Conservation (phyloP, 1,140 invertebrate genomes). For the Ephestia elutella region DNA sequence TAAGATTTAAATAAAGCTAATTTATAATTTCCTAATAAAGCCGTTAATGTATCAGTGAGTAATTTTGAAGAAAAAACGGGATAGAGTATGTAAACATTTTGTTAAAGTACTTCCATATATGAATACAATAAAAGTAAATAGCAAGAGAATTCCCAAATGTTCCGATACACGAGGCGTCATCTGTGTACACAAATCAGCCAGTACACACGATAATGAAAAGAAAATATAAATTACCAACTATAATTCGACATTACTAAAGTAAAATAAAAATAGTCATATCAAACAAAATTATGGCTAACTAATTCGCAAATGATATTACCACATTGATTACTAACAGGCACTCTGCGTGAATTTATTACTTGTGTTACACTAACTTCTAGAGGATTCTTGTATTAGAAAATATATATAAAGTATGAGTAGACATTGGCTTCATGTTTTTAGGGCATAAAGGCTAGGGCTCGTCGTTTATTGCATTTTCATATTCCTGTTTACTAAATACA, state of each 20-base stretch:
- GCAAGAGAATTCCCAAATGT: conserved; percentile 30
- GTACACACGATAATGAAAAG: conserved; percentile 22
- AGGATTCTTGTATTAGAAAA: conserved; percentile 41
- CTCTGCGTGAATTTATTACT: conserved; percentile 69
- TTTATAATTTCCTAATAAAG: conserved; percentile 50
- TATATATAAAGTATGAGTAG: conserved; percentile 46
- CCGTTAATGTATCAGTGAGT: conserved; percentile 54
- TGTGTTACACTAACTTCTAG: conserved; percentile 52
- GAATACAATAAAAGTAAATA: conserved; percentile 27
- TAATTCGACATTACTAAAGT: conserved; percentile 61
- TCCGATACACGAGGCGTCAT: conserved; percentile 44
- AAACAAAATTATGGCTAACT: conserved; percentile 69
- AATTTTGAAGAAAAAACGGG: conserved; percentile 29
- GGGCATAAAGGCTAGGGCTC: neutral
- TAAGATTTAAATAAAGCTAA: conserved; percentile 67
- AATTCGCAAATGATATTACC: conserved; percentile 51
- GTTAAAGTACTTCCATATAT: conserved; percentile 2
- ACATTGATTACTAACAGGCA: conserved; percentile 65
- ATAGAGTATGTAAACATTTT: neutral
- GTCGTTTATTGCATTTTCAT: too few species aligned
- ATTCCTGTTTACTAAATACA: too few species aligned
- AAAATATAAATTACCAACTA: conserved; percentile 49
- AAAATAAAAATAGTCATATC: conserved; percentile 43
- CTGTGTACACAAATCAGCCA: conserved; percentile 17
- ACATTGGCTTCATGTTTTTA: conserved; percentile 19